phyloP scores from a whole-genome alignment of 2,888 invertebrate genomes.

The Malthinus flaveolus region DNA sequence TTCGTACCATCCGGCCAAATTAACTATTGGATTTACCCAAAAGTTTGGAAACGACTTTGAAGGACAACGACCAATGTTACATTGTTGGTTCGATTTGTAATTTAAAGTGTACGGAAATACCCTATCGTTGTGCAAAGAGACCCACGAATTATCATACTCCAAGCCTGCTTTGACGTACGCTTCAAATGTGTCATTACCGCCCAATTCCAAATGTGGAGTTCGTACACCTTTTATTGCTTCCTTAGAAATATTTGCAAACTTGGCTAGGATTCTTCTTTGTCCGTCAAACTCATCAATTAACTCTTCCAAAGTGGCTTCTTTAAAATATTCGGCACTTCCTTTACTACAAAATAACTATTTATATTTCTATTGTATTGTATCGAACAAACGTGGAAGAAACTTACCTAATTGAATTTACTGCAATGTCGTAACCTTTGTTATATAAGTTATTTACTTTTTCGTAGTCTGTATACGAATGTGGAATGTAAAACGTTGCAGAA shows the following conservation, averaged over 20 bases:
- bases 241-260: slow-evolving; percentile 49
- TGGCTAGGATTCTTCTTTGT: slow-evolving; percentile 45
- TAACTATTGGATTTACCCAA: slow-evolving; percentile 70
- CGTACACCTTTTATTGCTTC: slow-evolving; percentile 50
- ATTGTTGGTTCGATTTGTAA: slow-evolving; percentile 61
- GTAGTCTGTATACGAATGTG: slow-evolving; percentile 69
- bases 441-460: slow-evolving; percentile 62
- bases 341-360: background rate
- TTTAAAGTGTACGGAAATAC: slow-evolving; percentile 74
- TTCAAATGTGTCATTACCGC: slow-evolving; percentile 62
- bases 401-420: slow-evolving; percentile 67
- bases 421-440: slow-evolving; percentile 65
- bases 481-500: slow-evolving; percentile 70
- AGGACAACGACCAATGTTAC: slow-evolving; percentile 62
- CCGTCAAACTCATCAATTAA: slow-evolving; percentile 50
- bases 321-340: slow-evolving; percentile 45
- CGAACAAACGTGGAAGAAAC: slow-evolving; percentile 19
- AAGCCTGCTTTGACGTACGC: slow-evolving; percentile 59
- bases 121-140: slow-evolving; percentile 56
- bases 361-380: background rate
- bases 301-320: slow-evolving; percentile 38
- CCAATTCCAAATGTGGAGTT: slow-evolving; percentile 61
- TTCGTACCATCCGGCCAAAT: slow-evolving; percentile 56
- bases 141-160: slow-evolving; percentile 66
- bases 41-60: slow-evolving; percentile 60